These are phyloP conservation scores for Coelopa frigida DNA, from an alignment of 1,140 invertebrate species.

Conservation along the genomic window DNA sequence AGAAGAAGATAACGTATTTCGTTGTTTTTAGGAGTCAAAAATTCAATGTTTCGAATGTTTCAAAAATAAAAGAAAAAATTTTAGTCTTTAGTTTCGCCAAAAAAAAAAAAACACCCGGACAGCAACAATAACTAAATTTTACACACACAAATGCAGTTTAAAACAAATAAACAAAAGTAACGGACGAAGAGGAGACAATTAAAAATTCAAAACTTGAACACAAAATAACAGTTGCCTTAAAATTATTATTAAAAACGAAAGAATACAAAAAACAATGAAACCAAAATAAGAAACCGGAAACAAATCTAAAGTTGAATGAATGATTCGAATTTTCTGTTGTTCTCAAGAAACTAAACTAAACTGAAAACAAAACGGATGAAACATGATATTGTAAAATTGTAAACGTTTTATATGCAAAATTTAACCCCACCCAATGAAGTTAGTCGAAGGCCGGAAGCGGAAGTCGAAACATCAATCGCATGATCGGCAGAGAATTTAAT, in stretches of 20 bases:
- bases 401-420: no score
- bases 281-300: no score
- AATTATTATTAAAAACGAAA: slow-evolving; percentile 6
- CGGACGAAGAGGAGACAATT: slow-evolving; percentile 20
- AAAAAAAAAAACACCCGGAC: not conserved
- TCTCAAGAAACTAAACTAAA: no score
- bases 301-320: no score
- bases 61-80: slow-evolving; percentile 1
- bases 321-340: no score
- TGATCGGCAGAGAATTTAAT: no score
- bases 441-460: no score
- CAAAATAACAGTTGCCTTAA: slow-evolving; percentile 7
- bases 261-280: no score
- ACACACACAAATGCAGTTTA: slow-evolving; percentile 8
- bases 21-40: slow-evolving; percentile 44
- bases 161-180: slow-evolving; percentile 14
- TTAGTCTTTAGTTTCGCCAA: slow-evolving; percentile 4
- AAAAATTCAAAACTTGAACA: slow-evolving; percentile 29
- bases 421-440: no score
- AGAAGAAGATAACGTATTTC: slow-evolving; percentile 14
- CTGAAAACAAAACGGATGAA: no score
- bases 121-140: not conserved
- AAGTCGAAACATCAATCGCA: no score
- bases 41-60: slow-evolving; percentile 8
- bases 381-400: no score